Base-by-base conservation (phyloP, 2,888 invertebrate species). In the Tetragnatha montana region DNA sequence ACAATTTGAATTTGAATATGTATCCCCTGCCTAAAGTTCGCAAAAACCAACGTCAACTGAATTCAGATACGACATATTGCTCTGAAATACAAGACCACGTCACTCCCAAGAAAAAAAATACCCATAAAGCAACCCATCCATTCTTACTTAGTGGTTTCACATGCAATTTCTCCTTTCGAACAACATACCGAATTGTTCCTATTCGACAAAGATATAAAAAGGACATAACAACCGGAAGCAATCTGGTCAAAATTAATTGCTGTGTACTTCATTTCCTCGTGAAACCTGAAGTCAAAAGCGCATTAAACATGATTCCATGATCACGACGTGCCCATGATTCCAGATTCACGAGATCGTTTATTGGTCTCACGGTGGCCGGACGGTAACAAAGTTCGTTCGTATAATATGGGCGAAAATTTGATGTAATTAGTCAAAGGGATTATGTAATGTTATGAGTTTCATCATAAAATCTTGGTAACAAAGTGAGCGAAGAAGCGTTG, bases 301-400 rank as follows among this genome's bases (percentile, higher is more conserved):
- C n/a, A 50, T 50, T 76, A 76, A 76, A 74, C 76, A 10, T 19
- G 21, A 50, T 76, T 76, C 76, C 50, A 8, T 17, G 50, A n/a
- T 76, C 76, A 76, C 76, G 76, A 76, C 19, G 49, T 35, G 19
- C 76, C 50, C 76, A 76, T 76, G 50, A 50, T n/a, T 17, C n/a
- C 21, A 50, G 17, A 50, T 76, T 7, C 75, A n/a, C 19, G n/a
- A 19, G 50, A 49, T 47, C 76, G 17, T 76, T 76, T 7, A n/a
- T n/a, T n/a, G 19, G 50, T 76, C 50, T 8, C 49, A 8, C 50
- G 8, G 35, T 19, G 47, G 50, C 19, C 49, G 8, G 50, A 10
- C 50, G 49, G 8, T 47, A 8, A 76, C 76, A 76, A 76, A 50
- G 49, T 49, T 50, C 49, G 50, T 50, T 50, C 50, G 8, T 76